Percentiles rank a stretch among this genome's conserved stretches.
These are phyloP conservation scores for Andrena marginata DNA, from an alignment of 2,888 invertebrate species.

Conservation along the genomic window DNA sequence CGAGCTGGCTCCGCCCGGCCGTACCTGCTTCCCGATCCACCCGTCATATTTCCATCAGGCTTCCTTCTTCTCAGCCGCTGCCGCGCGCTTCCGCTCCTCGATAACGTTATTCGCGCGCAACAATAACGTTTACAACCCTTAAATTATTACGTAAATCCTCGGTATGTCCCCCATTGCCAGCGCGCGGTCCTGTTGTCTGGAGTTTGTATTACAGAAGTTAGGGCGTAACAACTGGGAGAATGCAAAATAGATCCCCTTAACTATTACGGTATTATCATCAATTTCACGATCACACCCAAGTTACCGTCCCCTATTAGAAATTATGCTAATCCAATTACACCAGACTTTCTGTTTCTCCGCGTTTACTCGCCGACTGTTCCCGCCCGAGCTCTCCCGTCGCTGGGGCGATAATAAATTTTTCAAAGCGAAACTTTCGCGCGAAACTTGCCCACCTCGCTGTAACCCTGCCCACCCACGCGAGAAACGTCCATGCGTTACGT, in stretches of 20 bases:
- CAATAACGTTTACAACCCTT: slow-evolving; percentile 13
- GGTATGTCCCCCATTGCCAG: slow-evolving; percentile 16
- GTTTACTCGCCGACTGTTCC: not conserved
- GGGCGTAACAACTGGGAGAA: slow-evolving; percentile 25
- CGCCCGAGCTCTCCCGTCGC: not conserved
- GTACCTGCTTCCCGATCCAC: not conserved
- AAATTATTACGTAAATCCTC: slow-evolving; percentile 29
- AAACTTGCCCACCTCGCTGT: slow-evolving; percentile 2
- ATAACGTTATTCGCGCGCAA: not conserved
- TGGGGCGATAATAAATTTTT: slow-evolving; percentile 15
- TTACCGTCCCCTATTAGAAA: slow-evolving; percentile 15
- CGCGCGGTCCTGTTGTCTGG: slow-evolving; percentile 9
- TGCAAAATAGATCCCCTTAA: slow-evolving; percentile 17
- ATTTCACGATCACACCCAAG: slow-evolving; percentile 21
- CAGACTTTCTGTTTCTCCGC: slow-evolving; percentile 9
- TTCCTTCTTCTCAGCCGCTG: not conserved
- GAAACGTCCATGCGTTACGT: not conserved
- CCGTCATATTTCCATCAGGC: too few relatives aligned
- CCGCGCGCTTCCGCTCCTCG: not conserved
- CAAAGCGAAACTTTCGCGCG: not conserved
- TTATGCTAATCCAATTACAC: slow-evolving; percentile 21
- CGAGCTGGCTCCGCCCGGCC: not conserved
- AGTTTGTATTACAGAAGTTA: slow-evolving; percentile 29
- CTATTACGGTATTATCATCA: slow-evolving; percentile 30
- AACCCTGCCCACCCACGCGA: not conserved